These are phyloP conservation scores for Salmo trutta DNA, from an alignment of 2,797 vertebrate genomes.

Conservation along the genomic window DNA sequence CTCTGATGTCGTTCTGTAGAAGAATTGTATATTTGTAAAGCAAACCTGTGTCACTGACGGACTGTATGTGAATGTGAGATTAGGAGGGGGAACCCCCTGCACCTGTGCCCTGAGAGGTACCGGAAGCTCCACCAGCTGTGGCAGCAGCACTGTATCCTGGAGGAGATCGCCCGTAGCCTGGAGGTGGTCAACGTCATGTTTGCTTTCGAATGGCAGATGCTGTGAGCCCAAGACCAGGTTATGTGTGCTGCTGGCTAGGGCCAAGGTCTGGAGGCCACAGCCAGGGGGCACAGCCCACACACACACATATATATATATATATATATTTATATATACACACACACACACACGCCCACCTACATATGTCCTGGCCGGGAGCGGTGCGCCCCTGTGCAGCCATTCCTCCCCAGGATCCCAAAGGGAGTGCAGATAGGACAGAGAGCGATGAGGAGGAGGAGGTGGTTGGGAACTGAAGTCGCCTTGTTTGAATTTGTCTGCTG, in stretches of 20 bases:
- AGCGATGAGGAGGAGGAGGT: constrained; percentile 17
- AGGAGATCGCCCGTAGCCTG: constrained; percentile 94
- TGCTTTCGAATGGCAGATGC: constrained; percentile 95
- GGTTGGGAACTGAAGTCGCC: constrained; percentile 61
- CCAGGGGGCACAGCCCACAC: constrained; percentile 27
- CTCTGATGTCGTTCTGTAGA: not conserved
- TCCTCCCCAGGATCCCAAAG: constrained; percentile 32
- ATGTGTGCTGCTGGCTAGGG: constrained; percentile 11
- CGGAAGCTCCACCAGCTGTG: constrained; percentile 93
- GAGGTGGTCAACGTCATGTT: constrained; percentile 93
- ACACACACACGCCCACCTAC: constrained; percentile 27
- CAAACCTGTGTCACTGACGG: not conserved
- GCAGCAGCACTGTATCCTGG: constrained; percentile 96
- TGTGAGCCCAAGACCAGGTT: constrained; percentile 72
- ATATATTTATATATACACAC: constrained; percentile 9
- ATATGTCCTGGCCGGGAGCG: constrained; percentile 22
- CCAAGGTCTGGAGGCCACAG: constrained; percentile 27
- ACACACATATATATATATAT: not conserved
- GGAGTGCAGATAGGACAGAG: constrained; percentile 28
- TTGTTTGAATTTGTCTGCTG: constrained; percentile 61
- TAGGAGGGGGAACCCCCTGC: constrained; percentile 94
- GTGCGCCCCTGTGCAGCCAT: constrained; percentile 26
- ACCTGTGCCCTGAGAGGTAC: constrained; percentile 91
- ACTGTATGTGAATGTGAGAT: not conserved
- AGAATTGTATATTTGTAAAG: not conserved